Conservation (phyloP, 2,797 vertebrate genomes). For the Sebastes diploproa region DNA sequence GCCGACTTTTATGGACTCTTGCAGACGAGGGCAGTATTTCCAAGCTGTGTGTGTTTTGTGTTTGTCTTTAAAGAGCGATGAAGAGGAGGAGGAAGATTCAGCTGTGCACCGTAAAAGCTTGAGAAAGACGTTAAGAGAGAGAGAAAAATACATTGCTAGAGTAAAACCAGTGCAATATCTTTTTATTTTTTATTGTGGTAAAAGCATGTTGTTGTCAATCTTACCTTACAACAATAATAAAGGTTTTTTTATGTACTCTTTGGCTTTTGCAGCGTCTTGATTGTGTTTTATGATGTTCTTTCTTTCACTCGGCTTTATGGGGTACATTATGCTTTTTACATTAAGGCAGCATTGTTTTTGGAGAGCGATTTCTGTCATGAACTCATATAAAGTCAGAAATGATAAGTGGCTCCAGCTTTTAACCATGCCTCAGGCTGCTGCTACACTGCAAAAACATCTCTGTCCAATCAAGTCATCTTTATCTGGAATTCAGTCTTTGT, state of each 20-base stretch:
- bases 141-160: slow-evolving; percentile 53
- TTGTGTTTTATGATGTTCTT: slow-evolving; percentile 7
- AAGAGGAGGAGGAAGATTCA: slow-evolving; percentile 24
- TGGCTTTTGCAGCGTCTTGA: slow-evolving; percentile 4
- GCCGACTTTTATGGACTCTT: neutral
- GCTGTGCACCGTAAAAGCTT: slow-evolving; percentile 40
- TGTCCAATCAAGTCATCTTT: neutral
- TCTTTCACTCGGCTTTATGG: neutral
- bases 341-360: neutral
- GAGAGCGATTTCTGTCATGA: neutral
- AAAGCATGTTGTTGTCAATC: slow-evolving; percentile 90
- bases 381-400: neutral
- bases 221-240: slow-evolving; percentile 86
- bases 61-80: slow-evolving; percentile 36
- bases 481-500: neutral
- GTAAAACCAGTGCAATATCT: slow-evolving; percentile 89
- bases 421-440: neutral
- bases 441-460: neutral
- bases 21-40: slow-evolving; percentile 19
- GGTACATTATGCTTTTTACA: slow-evolving; percentile 20
- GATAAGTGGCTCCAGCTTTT: neutral
- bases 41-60: slow-evolving; percentile 38
- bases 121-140: slow-evolving; percentile 21
- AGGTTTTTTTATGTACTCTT: slow-evolving; percentile 70
- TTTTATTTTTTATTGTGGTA: slow-evolving; percentile 88